A percentile compares a stretch with the other conserved stretches of the same genome.
phyloP scores from a whole-genome alignment of 2,113 vertebrate genomes.

The Cygnus buccinator region DNA sequence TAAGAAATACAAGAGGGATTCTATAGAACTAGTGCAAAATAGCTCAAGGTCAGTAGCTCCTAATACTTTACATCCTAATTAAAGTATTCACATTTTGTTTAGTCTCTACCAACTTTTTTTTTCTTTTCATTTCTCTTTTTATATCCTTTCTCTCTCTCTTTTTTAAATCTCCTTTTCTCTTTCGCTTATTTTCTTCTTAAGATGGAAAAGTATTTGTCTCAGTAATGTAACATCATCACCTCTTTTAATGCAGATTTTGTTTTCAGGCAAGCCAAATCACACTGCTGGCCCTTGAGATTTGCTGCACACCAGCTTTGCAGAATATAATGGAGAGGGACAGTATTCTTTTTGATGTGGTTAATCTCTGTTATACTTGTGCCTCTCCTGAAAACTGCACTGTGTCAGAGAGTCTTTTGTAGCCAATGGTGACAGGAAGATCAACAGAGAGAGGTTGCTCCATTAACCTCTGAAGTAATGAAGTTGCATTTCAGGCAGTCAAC shows the following conservation, averaged over 20 bases:
- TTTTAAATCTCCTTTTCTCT: accelerated
- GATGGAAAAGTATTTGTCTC: constrained; percentile 36
- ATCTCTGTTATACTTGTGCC: constrained; percentile 66
- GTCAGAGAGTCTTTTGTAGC: constrained; percentile 52
- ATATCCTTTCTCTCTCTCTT: too few species aligned
- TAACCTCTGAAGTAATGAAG: constrained; percentile 73
- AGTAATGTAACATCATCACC: neutral
- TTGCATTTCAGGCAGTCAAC: constrained; percentile 66
- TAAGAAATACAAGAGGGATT: constrained; percentile 61
- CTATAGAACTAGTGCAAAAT: constrained; percentile 59
- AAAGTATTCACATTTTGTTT: constrained; percentile 39
- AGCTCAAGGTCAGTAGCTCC: constrained; percentile 34
- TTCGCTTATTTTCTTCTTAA: neutral
- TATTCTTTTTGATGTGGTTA: constrained; percentile 56
- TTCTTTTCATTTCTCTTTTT: neutral
- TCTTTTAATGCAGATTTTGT: constrained; percentile 55
- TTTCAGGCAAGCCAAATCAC: constrained; percentile 53
- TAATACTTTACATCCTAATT: constrained; percentile 55
- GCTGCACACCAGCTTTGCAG: constrained; percentile 9
- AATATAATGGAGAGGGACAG: constrained; percentile 46
- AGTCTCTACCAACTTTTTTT: neutral
- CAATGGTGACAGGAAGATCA: constrained; percentile 64
- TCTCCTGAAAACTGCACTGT: constrained; percentile 57
- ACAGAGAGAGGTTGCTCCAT: constrained; percentile 61
- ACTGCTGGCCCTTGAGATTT: neutral